Evolutionary conservation across 2,888 invertebrate species (phyloP).

Genomic region (Odontomyia ornata): DNA sequence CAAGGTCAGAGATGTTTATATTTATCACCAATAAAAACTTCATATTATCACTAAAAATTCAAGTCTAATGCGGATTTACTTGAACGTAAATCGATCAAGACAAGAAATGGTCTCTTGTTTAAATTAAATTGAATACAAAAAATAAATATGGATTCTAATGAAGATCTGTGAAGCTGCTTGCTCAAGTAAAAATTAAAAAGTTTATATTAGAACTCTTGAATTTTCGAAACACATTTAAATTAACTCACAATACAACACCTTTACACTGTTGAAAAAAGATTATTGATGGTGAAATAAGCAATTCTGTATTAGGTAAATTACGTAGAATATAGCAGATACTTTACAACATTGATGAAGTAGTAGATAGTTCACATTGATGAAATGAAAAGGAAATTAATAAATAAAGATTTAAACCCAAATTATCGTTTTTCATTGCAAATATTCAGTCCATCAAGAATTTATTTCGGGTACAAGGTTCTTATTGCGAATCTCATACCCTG

Average conservation of each 20-base stretch:
- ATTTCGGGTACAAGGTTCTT: neutral
- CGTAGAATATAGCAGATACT: slow-evolving; percentile 36
- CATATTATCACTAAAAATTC: no score
- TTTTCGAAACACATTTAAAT: neutral
- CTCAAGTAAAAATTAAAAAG: no score
- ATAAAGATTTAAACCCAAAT: neutral
- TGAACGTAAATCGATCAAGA: no score
- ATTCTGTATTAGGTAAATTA: slow-evolving; percentile 62
- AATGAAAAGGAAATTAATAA: neutral
- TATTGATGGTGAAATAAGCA: slow-evolving; percentile 55
- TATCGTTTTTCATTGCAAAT: neutral
- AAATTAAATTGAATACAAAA: no score
- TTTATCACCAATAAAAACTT: no score
- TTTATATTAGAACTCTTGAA: no score
- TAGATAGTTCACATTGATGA: neutral
- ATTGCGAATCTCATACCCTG: neutral
- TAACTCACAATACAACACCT: neutral
- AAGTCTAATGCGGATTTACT: no score
- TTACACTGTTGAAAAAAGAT: neutral
- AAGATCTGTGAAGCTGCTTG: no score
- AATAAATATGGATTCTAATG: no score
- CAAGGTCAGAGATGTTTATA: no score
- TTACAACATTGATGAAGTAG: slow-evolving; percentile 27
- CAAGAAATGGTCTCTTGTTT: no score
- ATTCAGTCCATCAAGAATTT: neutral